A percentile compares a stretch with the other conserved stretches of the same genome.
Evolutionary conservation across 1,140 invertebrate species (phyloP).

Genomic region (Rhagoletis pomonella): DNA sequence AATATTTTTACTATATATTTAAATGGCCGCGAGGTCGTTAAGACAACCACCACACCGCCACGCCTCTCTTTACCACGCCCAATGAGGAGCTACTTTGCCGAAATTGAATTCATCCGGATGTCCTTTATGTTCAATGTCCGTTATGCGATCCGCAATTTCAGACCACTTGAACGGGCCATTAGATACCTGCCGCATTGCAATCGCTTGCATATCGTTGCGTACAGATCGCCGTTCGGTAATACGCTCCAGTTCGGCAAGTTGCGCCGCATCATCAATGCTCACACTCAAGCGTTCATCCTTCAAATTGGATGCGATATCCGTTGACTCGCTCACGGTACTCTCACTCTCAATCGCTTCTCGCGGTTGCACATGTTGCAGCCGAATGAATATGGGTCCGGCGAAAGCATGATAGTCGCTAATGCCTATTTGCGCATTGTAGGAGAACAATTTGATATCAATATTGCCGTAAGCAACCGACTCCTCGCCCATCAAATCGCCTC

Average conservation of each 20-base stretch:
- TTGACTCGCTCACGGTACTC: background rate
- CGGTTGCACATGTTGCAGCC: conserved; percentile 65
- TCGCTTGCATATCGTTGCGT: conserved; percentile 70
- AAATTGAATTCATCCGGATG: conserved; percentile 87
- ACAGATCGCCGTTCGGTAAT: conserved; percentile 68
- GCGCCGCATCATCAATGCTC: conserved; percentile 66
- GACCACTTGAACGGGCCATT: conserved; percentile 84
- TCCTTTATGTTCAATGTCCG: conserved; percentile 81
- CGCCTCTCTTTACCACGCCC: conserved; percentile 75
- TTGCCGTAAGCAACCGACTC: conserved; percentile 72
- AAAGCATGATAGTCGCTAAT: conserved; percentile 72
- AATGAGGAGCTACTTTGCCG: conserved; percentile 76
- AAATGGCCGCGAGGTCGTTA: background rate
- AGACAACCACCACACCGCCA: background rate
- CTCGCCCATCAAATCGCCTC: conserved; percentile 71
- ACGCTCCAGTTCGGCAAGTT: conserved; percentile 67
- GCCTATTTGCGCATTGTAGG: conserved; percentile 67
- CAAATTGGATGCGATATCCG: conserved; percentile 56
- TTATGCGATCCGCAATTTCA: conserved; percentile 76
- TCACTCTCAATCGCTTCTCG: conserved; percentile 35
- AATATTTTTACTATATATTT: background rate
- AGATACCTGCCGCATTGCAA: conserved; percentile 64
- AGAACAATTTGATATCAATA: conserved; percentile 72
- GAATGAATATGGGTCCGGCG: conserved; percentile 70
- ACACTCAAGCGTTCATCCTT: conserved; percentile 66